Evolutionary conservation across 2,888 invertebrate genomes (phyloP).

Genomic region (Mimachlamys varia): DNA sequence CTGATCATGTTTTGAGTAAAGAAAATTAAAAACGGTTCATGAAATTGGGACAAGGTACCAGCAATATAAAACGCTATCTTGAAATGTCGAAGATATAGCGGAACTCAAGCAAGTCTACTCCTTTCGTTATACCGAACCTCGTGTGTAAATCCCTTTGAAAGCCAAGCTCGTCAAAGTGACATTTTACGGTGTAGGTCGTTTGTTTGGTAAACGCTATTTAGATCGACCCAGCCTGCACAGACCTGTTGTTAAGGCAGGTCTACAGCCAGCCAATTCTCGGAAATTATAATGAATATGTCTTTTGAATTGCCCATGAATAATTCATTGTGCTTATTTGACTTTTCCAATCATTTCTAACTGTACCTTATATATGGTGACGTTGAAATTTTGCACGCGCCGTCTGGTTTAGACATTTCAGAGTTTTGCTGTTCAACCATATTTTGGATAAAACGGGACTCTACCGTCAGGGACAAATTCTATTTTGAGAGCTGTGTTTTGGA

Average conservation of each 20-base stretch:
- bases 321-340: slow-evolving; percentile 32
- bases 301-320: slow-evolving; percentile 30
- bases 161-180: neutral
- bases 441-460: too few relatives aligned
- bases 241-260: slow-evolving; percentile 17
- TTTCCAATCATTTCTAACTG: slow-evolving; percentile 12
- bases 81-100: neutral
- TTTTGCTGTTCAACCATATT: neutral
- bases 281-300: slow-evolving; percentile 36
- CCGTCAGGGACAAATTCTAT: too few relatives aligned
- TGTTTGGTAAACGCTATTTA: slow-evolving; percentile 9
- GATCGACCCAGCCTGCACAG: neutral
- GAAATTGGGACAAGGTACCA: too few relatives aligned
- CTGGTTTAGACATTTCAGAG: neutral
- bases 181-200: neutral
- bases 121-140: neutral
- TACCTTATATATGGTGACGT: neutral
- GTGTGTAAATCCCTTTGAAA: neutral
- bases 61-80: too few relatives aligned
- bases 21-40: too few relatives aligned
- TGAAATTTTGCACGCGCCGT: neutral
- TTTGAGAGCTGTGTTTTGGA: too few relatives aligned
- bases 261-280: neutral
- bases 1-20: too few relatives aligned
- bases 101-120: neutral